Evolutionary conservation across 2,888 invertebrate species (phyloP).

Genomic region (Tipula helvola): DNA sequence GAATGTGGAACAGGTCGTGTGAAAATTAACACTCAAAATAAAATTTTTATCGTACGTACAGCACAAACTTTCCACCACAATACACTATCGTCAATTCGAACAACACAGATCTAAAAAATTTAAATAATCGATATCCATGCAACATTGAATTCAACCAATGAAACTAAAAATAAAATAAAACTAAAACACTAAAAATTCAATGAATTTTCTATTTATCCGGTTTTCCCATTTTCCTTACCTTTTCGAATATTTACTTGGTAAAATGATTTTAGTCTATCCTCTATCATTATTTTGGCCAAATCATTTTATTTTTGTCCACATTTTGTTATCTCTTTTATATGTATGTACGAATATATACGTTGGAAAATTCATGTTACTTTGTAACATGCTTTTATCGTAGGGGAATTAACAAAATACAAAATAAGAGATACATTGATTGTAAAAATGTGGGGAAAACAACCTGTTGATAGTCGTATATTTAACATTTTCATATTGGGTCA

Average conservation of each 20-base stretch:
- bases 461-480: neutral
- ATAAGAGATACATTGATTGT: neutral
- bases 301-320: neutral
- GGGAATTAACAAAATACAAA: neutral
- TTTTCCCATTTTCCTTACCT: neutral
- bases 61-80: neutral
- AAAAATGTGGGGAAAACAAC: neutral
- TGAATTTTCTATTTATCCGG: neutral
- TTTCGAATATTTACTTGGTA: neutral
- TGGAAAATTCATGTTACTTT: neutral
- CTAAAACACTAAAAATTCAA: neutral
- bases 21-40: neutral
- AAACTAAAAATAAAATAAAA: neutral
- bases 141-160: neutral
- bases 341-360: neutral
- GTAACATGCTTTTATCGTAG: neutral
- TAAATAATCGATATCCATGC: neutral
- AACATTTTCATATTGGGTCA: neutral
- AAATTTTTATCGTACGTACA: neutral
- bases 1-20: neutral
- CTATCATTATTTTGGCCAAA: neutral
- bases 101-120: neutral
- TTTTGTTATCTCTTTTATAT: neutral
- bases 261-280: neutral
- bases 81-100: neutral